Evolutionary conservation across 2,888 invertebrate species (phyloP), one percentile per base, ranked within the genome.

Genomic region (Acleris literana): DNA sequence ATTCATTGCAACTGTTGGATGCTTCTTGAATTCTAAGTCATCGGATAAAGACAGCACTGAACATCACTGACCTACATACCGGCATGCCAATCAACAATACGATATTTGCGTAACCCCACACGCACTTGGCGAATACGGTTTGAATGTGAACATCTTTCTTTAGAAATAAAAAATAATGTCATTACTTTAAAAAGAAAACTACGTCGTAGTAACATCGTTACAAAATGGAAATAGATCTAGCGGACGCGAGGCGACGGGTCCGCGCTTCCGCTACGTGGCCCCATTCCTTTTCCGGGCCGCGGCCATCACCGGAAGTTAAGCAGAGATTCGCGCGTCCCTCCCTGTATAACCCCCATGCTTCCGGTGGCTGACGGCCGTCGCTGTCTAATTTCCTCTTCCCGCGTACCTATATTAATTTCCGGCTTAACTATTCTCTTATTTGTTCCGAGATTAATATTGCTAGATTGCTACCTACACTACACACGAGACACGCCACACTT

Each of bases 361-460:
- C 90, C 90, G 85, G 84, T 79, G 75, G 82, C 85, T 80, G 78
- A 81, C 81, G 84, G 81, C 85, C 81, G 77, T 80, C 82, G 80
- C 83, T 82, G 81, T 86, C 88, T 89, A 90, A 92, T 92, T 93
- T 92, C 92, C 92, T 92, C 83, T 87, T 88, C 86, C 85, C 88
- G 87, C 85, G 85, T 87, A 62, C 66, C 56, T 66, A 83, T 86
- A 85, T 88, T 89, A 87, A 90, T 91, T 90, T 92, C 90, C 90
- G 88, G 82, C 81, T 82, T 83, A 82, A 85, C 86, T 85, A 85
- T 84, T 83, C 83, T 84, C 85, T 82, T 82, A 85, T 87, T 88
- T 86, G 86, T 85, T 87, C 78, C 78, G 80, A 79, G 76, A 76
- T 79, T 53, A 54, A 57, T 46, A 61, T 61, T 46, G 18, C 33